phyloP scores from a whole-genome alignment of 1,140 invertebrate species.

The Penaeus vannamei region DNA sequence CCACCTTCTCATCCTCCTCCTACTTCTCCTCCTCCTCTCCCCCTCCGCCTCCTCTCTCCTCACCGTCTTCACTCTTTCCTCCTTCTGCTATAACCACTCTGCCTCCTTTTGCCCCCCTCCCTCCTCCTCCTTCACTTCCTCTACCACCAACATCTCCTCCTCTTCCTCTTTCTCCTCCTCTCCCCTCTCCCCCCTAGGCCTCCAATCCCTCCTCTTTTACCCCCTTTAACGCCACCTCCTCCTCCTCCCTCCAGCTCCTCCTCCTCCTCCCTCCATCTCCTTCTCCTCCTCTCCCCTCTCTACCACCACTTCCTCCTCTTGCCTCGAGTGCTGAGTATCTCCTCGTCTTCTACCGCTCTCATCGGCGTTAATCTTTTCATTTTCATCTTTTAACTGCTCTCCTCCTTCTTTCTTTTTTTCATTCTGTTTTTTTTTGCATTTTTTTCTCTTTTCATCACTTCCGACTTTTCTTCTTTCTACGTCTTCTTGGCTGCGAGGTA shows the following conservation, averaged over 20 bases:
- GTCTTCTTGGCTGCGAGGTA: too few relatives aligned
- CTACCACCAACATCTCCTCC: not conserved
- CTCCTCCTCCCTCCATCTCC: not conserved
- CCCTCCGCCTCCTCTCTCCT: not conserved
- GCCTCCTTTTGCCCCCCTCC: not conserved
- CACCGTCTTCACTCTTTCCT: not conserved
- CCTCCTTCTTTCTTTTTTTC: too few relatives aligned
- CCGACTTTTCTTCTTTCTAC: too few relatives aligned
- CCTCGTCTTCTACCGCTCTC: too few relatives aligned
- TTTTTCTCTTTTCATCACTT: too few relatives aligned
- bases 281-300: not conserved
- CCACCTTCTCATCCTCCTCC: not conserved
- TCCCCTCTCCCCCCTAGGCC: not conserved
- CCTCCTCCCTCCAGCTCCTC: not conserved
- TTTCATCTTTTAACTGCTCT: too few relatives aligned
- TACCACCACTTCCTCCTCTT: slow-evolving; percentile 1
- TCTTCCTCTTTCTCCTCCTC: not conserved
- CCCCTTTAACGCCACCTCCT: not conserved
- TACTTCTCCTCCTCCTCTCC: not conserved
- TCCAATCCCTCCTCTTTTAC: not conserved
- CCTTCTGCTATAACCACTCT: not conserved
- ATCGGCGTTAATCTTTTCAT: too few relatives aligned
- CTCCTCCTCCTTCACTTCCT: not conserved
- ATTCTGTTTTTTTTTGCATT: too few relatives aligned
- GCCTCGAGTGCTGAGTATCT: too few relatives aligned